These are phyloP conservation scores for Ecliptopera silaceata DNA, from an alignment of 2,888 invertebrate genomes.

Conservation along the genomic window DNA sequence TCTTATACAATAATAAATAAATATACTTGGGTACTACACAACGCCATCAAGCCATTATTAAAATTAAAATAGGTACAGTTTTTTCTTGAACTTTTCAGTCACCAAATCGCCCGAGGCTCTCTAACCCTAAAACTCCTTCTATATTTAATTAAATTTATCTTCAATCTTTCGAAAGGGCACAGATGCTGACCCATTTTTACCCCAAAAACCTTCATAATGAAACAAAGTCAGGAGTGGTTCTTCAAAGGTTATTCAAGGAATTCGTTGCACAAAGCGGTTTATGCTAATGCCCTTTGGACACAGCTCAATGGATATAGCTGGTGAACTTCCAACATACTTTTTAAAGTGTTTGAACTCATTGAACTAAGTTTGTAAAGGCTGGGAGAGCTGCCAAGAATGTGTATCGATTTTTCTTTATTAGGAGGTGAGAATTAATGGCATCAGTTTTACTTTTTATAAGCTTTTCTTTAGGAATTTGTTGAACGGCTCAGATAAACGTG, in stretches of 20 bases:
- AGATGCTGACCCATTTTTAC: conserved; percentile 28
- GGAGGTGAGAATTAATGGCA: no score
- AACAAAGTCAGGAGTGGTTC: conserved; percentile 21
- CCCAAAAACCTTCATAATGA: conserved; percentile 24
- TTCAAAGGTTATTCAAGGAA: conserved; percentile 25
- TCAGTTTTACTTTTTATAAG: no score
- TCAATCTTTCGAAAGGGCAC: conserved; percentile 16
- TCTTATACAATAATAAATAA: no score
- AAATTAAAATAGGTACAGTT: no score
- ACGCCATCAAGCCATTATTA: no score
- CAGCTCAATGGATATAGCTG: conserved; percentile 14
- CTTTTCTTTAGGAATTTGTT: no score
- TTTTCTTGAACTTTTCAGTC: no score
- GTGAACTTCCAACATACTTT: neutral
- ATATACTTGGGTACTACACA: no score
- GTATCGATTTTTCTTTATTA: neutral
- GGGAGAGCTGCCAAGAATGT: neutral
- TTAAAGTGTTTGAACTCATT: no score
- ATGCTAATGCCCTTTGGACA: conserved; percentile 29
- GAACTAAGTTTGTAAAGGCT: no score
- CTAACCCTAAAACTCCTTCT: neutral
- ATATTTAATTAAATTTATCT: conserved; percentile 16
- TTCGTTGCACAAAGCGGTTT: conserved; percentile 36
- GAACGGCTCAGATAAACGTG: no score
- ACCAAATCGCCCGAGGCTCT: no score